A percentile compares a stretch with the other conserved stretches of the same genome.
Evolutionary conservation across 1,140 invertebrate genomes (phyloP).

Genomic region (Hypsibius dujardini): DNA sequence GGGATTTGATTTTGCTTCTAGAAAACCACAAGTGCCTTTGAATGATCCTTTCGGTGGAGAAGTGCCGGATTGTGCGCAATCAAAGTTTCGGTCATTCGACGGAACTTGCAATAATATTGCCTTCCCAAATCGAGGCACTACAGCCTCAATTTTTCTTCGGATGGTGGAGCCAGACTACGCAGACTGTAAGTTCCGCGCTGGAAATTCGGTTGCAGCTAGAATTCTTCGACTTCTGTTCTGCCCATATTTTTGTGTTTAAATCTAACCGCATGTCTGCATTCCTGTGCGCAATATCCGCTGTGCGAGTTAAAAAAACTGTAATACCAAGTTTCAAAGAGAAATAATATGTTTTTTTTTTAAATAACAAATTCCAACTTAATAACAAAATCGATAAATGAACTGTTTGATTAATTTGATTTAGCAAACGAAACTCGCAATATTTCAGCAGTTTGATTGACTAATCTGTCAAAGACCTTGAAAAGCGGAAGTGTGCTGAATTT

Average conservation of each 20-base stretch:
- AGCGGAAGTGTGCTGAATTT: too few relatives aligned
- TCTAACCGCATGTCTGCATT: not conserved
- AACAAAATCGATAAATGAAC: too few relatives aligned
- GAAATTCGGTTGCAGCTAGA: not conserved
- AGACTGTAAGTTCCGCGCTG: slow-evolving; percentile 7
- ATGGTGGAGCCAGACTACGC: slow-evolving; percentile 14
- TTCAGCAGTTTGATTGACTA: too few relatives aligned
- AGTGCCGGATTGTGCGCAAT: not conserved
- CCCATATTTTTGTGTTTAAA: not conserved
- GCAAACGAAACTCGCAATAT: too few relatives aligned
- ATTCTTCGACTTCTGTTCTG: not conserved
- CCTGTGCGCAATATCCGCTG: not conserved
- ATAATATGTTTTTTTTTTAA: not conserved
- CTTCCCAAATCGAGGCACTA: slow-evolving; percentile 4
- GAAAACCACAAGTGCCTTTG: slow-evolving; percentile 6
- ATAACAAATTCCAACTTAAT: not conserved
- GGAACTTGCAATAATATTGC: slow-evolving; percentile 13
- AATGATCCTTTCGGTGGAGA: not conserved
- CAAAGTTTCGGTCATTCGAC: slow-evolving; percentile 10
- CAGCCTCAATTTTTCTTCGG: slow-evolving; percentile 8
- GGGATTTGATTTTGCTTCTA: not conserved
- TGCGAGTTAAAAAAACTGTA: not conserved
- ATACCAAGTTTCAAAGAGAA: not conserved
- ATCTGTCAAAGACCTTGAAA: too few relatives aligned
- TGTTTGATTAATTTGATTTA: too few relatives aligned